Evolutionary conservation across 2,113 vertebrate species (phyloP), one percentile per base, ranked within the genome.

Genomic region (Syngnathus typhle): DNA sequence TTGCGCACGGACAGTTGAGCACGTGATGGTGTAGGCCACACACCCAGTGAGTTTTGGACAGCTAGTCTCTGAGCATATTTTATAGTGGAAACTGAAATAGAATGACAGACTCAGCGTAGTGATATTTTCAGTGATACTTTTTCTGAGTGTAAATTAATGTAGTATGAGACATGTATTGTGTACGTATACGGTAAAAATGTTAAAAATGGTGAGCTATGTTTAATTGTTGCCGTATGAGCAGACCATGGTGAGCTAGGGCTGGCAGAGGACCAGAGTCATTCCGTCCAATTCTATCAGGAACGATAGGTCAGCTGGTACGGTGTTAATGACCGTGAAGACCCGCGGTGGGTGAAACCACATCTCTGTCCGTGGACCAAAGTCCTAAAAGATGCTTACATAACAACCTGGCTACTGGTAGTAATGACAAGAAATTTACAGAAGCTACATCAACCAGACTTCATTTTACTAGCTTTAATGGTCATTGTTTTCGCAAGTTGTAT

Each of bases 251-350:
- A 71, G 67, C 61, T 47, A 43, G 43, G 7, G 51, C 56, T 82
- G 81, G 75, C 77, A 80, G 60, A 67, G 72, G 47, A 75, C 72
- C 78, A 77, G 70, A 71, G 63, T 62, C 70, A 69, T 71, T 72
- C 49, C 65, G 64, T 72, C 49, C 65, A 65, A 84, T 70, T 62
- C 67, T 61, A 64, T 70, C 58, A 73, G 0, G 54, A 73, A 79
- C 76, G 66, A 64, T 73, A 59, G 82, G 79, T 83, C 77, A 82
- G 69, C 66, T 72, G 56, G 56, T 68, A 76, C 74, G 72, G 71
- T 43, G 67, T 72, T 39, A 80, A 72, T 15, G 51, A 68, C 27
- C 64, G 39, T 51, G 54, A 72, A 76, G 73, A 69, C 75, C 65
- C 46, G 9, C 49, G 71, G 60, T 63, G 65, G 74, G 8, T 58